Base-by-base conservation (phyloP, 2,888 invertebrate genomes). In the Drosophila lutescens region DNA sequence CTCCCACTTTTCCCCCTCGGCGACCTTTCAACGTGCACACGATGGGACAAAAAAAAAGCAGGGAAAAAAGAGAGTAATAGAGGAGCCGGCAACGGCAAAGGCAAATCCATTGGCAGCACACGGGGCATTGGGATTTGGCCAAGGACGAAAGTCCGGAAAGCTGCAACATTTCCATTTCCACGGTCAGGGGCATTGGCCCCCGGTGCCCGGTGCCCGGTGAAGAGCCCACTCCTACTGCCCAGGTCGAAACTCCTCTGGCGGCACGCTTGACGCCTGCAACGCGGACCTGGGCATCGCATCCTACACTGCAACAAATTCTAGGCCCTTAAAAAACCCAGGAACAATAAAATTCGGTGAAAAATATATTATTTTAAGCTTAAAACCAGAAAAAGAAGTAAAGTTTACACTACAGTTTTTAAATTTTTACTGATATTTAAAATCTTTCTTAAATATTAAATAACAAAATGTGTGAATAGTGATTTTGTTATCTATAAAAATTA, bases 101-200 rank as follows among this genome's bases (percentile, higher is more conserved):
- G 62, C 43, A 71, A 58, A 71, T 53, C 40, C 55, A 63, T 44
- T 61, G 69, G 51, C 70, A 59, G 59, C 38, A 40, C 51, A 36
- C 47, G 50, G 61, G 32, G 58, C 41, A 51, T 60, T 55, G 78
- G 76, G 76, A 72, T 51, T 72, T 58, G 34, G 49, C 51, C 85
- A 80, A 85, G 83, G 85, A 79, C 82, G 68, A 30, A 30, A 54
- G 30, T 56, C 47, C 63, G 62, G 41, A 34, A 38, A 65, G 41
- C 46, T 43, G 59, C 59, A 36, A 26, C 61, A 60, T 20, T 34
- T 44, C 54, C 70, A 70, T 40, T 34, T 44, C 54, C 70, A 70
- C 34, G 69, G 69, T 59, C 69, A 60, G 60, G 38, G 69, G 34
- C 70, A 70, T 44, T 46, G 69, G 49, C 69, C 17, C 17, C 20